Evolutionary conservation across 2,113 vertebrate genomes (phyloP).

Genomic region (Colinus virginianus): DNA sequence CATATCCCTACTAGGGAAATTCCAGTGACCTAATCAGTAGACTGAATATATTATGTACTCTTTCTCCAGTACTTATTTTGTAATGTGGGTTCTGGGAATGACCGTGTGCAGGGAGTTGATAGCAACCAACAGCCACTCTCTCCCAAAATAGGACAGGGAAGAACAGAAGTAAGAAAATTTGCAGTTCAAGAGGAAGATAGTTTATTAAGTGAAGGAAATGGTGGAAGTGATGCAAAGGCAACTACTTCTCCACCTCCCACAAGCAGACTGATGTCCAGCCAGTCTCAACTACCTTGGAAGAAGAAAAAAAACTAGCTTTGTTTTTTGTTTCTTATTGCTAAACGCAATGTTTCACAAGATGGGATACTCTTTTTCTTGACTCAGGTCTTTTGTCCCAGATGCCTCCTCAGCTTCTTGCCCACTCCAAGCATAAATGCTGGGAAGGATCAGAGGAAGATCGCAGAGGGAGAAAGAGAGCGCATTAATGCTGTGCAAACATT

Average conservation of each 20-base stretch:
- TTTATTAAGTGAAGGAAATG: background rate
- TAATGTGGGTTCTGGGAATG: background rate
- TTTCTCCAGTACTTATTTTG: background rate
- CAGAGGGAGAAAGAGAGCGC: background rate
- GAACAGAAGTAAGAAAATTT: background rate
- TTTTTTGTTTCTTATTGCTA: background rate
- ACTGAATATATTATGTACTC: accelerated
- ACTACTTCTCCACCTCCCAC: background rate
- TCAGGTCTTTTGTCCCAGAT: accelerated
- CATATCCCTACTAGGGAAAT: background rate
- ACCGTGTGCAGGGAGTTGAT: background rate
- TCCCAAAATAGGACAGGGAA: background rate
- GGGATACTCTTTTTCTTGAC: background rate
- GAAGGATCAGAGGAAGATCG: background rate
- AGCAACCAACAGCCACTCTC: background rate
- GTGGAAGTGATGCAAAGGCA: background rate
- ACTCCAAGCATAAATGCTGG: background rate
- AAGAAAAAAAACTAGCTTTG: accelerated
- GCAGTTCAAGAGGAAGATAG: background rate
- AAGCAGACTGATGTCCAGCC: background rate
- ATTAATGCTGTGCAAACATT: background rate
- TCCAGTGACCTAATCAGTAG: background rate
- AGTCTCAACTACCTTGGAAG: background rate
- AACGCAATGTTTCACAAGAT: accelerated
- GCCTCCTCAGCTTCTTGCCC: background rate